Conservation (phyloP, 2,113 vertebrate genomes). For the Brachypteracias leptosomus region DNA sequence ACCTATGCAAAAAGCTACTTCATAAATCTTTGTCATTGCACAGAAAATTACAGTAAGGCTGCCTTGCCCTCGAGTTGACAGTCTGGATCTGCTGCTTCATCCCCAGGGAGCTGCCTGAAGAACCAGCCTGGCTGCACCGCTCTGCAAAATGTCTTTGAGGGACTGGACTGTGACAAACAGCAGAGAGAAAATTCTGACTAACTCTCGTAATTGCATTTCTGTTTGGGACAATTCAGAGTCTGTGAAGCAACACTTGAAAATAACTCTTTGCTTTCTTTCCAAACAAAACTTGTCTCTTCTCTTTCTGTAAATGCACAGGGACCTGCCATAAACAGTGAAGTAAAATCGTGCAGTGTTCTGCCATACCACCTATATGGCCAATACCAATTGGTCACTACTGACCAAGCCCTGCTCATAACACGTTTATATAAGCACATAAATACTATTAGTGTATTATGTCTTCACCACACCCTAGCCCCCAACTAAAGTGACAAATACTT, state of each 20-base stretch:
- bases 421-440: not conserved
- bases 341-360: not conserved
- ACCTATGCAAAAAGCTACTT: not conserved
- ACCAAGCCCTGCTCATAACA: not conserved
- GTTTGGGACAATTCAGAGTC: not conserved
- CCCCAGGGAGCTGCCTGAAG: not conserved
- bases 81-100: not conserved
- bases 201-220: not conserved
- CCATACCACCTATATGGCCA: no score
- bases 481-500: not conserved
- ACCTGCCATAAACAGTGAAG: fast-evolving
- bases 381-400: not conserved
- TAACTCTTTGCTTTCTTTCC: not conserved
- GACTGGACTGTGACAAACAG: not conserved
- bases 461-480: not conserved
- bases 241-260: not conserved
- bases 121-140: not conserved
- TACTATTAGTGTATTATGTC: not conserved
- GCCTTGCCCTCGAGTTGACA: not conserved
- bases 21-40: not conserved
- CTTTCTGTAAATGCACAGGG: not conserved
- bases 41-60: not conserved
- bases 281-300: not conserved
- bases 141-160: not conserved
- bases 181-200: not conserved